Percentiles rank a stretch among this genome's conserved stretches.
phyloP scores from a whole-genome alignment of 2,888 invertebrate species.

The Hybos culiciformis region DNA sequence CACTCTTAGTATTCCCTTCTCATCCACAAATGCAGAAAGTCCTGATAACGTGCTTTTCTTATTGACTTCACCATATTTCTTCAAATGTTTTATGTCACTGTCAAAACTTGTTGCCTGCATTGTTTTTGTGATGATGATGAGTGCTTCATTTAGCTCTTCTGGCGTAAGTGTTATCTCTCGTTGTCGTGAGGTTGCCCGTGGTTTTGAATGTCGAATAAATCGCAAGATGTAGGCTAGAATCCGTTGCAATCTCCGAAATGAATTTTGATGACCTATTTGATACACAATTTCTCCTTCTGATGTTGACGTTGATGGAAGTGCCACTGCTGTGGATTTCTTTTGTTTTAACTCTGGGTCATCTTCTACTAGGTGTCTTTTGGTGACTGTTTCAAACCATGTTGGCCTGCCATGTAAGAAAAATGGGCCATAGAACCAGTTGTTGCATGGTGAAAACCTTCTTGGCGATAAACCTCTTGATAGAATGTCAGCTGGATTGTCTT shows the following conservation, averaged over 20 bases:
- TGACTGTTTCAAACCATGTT: not conserved
- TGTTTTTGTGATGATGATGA: not conserved
- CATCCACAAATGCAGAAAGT: not conserved
- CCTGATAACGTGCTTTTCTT: no score
- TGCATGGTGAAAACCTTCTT: not conserved
- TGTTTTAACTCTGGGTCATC: no score
- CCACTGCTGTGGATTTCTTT: not conserved
- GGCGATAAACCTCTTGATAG: conserved; percentile 5
- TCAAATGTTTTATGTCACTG: no score
- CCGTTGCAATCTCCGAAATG: no score
- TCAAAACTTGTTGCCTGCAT: not conserved
- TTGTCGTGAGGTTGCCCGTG: not conserved
- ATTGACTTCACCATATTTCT: no score
- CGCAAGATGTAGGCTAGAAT: no score
- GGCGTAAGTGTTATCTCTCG: no score
- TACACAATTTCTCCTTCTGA: not conserved
- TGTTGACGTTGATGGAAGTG: not conserved
- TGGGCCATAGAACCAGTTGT: conserved; percentile 3
- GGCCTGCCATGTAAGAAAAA: no score
- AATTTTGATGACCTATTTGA: no score
- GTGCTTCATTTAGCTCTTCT: not conserved
- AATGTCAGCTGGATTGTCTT: conserved; percentile 8
- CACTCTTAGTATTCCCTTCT: not conserved
- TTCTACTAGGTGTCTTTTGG: not conserved
- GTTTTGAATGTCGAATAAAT: no score